Percentiles rank a stretch among this genome's conserved stretches.
Evolutionary conservation across 2,888 invertebrate species (phyloP).

Genomic region (Xiphydria camelus): DNA sequence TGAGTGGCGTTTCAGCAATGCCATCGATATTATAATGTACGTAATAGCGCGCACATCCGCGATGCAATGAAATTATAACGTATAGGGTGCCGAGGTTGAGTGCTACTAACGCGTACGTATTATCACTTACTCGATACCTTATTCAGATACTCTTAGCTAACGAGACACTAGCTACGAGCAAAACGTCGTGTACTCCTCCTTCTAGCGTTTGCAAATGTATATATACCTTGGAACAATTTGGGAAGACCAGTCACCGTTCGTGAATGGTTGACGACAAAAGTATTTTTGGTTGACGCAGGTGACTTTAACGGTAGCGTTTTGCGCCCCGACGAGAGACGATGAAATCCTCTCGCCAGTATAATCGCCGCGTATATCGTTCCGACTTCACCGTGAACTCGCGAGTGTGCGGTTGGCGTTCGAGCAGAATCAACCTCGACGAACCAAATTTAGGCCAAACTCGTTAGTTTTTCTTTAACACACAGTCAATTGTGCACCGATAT

Average conservation of each 20-base stretch:
- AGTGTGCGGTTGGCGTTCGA: too few species aligned
- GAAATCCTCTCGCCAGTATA: too few species aligned
- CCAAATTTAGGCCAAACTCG: slow-evolving; percentile 48
- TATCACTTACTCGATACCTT: too few species aligned
- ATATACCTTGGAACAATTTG: slow-evolving; percentile 3
- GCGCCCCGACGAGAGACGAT: too few species aligned
- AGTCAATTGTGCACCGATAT: slow-evolving; percentile 45
- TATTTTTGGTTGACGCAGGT: too few species aligned
- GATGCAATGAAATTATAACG: slow-evolving; percentile 22
- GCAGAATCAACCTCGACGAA: slow-evolving; percentile 27
- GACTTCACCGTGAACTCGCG: too few species aligned
- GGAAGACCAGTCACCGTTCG: not conserved
- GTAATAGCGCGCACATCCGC: slow-evolving; percentile 27
- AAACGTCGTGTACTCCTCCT: too few species aligned
- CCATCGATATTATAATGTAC: slow-evolving; percentile 26
- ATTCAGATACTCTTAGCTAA: too few species aligned
- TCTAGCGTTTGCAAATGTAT: not conserved
- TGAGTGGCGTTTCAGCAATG: slow-evolving; percentile 37
- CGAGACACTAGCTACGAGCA: too few species aligned
- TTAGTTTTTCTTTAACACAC: slow-evolving; percentile 31
- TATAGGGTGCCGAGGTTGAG: slow-evolving; percentile 29
- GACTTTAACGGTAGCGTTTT: too few species aligned
- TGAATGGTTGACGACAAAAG: too few species aligned
- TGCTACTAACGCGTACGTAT: too few species aligned
- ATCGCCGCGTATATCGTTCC: not conserved